Base-by-base conservation (phyloP, 2,113 vertebrate species). In the Pachypanchax playfairii region DNA sequence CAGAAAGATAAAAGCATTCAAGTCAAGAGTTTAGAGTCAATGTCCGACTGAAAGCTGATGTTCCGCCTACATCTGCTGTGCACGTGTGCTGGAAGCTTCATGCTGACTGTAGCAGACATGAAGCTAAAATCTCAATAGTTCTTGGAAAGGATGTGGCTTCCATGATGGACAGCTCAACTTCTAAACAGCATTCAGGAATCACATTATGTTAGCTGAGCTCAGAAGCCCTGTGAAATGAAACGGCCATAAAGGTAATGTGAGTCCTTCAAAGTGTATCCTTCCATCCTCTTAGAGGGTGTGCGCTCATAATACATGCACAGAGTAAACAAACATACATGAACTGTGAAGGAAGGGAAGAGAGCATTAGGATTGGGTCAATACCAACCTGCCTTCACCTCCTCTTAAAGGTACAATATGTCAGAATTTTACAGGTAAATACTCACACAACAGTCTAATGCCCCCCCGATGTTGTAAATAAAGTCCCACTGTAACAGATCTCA, bases 241-340 rank as follows among this genome's bases (percentile, higher is more conserved):
- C 70, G 65, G 66, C 65, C 79, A 83, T 83, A 76, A 88, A 77
- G 70, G 85, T 82, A 89, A 91, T 50, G 46, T 52, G 80, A 91
- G 59, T 82, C 66, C 65, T 58, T 57, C 29, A 78, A 65, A 76
- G 87, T 70, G 77, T 73, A 79, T 14, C 70, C 62, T 53, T 22
- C 54, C 56, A 67, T 71, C 41, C 56, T 65, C 51, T 73, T 63
- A 73, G 52, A 55, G 48, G 13, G 47, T 54, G 75, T 31, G 15
- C 54, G 46, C 70, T 53, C 24, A 73, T 53, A 50, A 55, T 13
- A 43, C 59, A 79, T 62, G 74, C 64, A 64, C 24, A 44, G 68
- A 69, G 62, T 46, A 38, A 79, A 76, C 73, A 89, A 76, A 41
- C 43, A 10, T 53, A 64, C 51, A 8, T 66, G 62, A 51, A 56